Percentiles rank a stretch among this genome's conserved stretches.
Evolutionary conservation across 2,113 vertebrate genomes (phyloP).

Genomic region (Silurus meridionalis): DNA sequence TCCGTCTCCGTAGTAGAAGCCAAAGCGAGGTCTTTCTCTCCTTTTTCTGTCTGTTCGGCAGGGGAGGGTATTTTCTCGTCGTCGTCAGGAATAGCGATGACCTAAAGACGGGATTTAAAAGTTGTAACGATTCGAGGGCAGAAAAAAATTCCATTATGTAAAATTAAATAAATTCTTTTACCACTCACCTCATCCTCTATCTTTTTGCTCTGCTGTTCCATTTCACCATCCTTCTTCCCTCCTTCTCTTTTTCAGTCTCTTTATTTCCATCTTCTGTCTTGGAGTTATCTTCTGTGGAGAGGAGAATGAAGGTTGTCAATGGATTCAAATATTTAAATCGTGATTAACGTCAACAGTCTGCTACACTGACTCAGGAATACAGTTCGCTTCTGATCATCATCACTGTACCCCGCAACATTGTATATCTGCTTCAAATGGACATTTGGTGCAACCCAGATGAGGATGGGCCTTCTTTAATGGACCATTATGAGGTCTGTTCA

Average conservation of each 20-base stretch:
- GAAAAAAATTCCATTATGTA: too few species aligned
- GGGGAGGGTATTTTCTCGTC: constrained; percentile 64
- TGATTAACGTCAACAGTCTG: too few species aligned
- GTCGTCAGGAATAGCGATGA: constrained; percentile 74
- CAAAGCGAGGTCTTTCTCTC: constrained; percentile 55
- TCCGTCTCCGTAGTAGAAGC: constrained; percentile 72
- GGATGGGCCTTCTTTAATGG: too few species aligned
- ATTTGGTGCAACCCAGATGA: too few species aligned
- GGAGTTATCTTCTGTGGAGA: constrained; percentile 58
- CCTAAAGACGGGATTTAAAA: constrained; percentile 58
- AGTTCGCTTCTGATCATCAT: too few species aligned
- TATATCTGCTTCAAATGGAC: too few species aligned
- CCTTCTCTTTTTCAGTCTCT: constrained; percentile 64
- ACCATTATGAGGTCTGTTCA: too few species aligned
- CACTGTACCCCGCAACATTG: too few species aligned
- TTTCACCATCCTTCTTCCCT: constrained; percentile 70
- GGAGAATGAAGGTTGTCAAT: background rate
- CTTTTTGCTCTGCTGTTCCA: constrained; percentile 69
- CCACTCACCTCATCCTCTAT: constrained; percentile 62
- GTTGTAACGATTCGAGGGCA: background rate
- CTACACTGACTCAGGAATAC: too few species aligned
- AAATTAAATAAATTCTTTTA: too few species aligned
- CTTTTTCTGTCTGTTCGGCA: constrained; percentile 76
- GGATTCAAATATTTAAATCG: too few species aligned
- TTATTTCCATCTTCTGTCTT: constrained; percentile 67